These are phyloP conservation scores for Armadillidium nasatum DNA, from an alignment of 1,140 invertebrate genomes.

Conservation along the genomic window DNA sequence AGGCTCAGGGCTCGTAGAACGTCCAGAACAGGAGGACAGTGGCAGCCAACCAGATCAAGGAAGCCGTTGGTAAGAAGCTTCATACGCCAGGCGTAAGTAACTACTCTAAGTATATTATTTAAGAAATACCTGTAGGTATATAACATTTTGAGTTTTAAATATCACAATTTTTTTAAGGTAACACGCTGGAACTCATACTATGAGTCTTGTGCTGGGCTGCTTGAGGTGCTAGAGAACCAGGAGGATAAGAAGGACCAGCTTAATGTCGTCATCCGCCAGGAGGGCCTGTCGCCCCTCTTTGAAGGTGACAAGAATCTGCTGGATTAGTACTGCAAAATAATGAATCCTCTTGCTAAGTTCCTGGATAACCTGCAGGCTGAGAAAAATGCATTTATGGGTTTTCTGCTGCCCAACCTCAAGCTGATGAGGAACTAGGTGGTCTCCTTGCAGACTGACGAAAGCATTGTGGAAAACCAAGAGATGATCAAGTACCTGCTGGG, in stretches of 20 bases:
- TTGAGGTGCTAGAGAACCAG: conserved; percentile 11
- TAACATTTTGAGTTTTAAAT: conserved; percentile 7
- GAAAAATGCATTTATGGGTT: conserved; percentile 22
- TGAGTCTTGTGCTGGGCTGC: conserved; percentile 25
- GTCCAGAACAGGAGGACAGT: conserved; percentile 24
- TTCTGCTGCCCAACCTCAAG: conserved; percentile 28
- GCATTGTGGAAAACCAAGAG: neutral
- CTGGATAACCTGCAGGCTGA: conserved; percentile 28
- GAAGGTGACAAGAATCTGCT: conserved; percentile 23
- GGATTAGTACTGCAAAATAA: conserved; percentile 22
- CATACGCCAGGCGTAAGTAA: conserved; percentile 8
- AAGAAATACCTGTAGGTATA: conserved; percentile 11
- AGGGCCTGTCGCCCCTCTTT: conserved; percentile 20
- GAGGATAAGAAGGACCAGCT: conserved; percentile 26
- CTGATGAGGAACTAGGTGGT: conserved; percentile 14
- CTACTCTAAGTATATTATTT: conserved; percentile 2
- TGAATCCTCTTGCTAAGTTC: conserved; percentile 22
- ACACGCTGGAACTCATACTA: conserved; percentile 32
- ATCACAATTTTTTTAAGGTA: conserved; percentile 1
- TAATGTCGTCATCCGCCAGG: conserved; percentile 22
- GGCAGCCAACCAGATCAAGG: conserved; percentile 17
- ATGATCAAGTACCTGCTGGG: conserved; percentile 20
- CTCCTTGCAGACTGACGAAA: neutral
- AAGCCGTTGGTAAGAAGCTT: neutral
- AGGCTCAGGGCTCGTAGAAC: conserved; percentile 26